Evolutionary conservation across 2,797 vertebrate species (phyloP), one percentile per base, ranked within the genome.

Genomic region (Aselliscus stoliczkanus): DNA sequence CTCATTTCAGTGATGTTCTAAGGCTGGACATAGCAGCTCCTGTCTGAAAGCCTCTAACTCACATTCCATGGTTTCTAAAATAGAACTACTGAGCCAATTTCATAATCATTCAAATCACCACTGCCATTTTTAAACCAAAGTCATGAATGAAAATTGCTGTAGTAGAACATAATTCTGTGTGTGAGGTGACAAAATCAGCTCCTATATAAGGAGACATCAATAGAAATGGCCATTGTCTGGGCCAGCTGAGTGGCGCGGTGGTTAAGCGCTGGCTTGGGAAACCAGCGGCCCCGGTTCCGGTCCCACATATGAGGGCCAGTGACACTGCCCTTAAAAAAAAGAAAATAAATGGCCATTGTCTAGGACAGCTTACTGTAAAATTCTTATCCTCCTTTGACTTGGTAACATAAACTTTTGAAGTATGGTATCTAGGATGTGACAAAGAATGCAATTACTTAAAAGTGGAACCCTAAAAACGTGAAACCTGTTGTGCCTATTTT

Each of bases 401-500:
- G 27, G 29, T 72, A 84, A 82, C 75, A 69, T 81, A 54, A 47
- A 47, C 79, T 72, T 95, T 95, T 47, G 31, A 92, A 87, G 34
- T 1, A 13, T 77, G 31, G 42, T 79, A 92, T 87, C 96, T 37
- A 34, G 65, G 69, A 89, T n/a, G 7, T 56, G 2, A 1, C 62
- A 84, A 86, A 93, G 50, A 80, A 69, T 29, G 2, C 4, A 64
- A 47, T 88, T 21, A 67, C 69, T 20, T 69, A 54, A 86, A 64
- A 37, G 8, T 79, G 69, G 60, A 81, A 87, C 21, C 44, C 64
- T 92, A 44, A 96, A 95, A 85, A 31, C 34, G 27, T 77, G 73
- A 84, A 86, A 54, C 18, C 21, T 2, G 20, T 93, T 83, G n/a
- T 93, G 17, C 12, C 5, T 97, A 37, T 95, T 98, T 98, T 97